Conservation (phyloP, 2,888 invertebrate species). For the Drosophila nr. perissopoda region DNA sequence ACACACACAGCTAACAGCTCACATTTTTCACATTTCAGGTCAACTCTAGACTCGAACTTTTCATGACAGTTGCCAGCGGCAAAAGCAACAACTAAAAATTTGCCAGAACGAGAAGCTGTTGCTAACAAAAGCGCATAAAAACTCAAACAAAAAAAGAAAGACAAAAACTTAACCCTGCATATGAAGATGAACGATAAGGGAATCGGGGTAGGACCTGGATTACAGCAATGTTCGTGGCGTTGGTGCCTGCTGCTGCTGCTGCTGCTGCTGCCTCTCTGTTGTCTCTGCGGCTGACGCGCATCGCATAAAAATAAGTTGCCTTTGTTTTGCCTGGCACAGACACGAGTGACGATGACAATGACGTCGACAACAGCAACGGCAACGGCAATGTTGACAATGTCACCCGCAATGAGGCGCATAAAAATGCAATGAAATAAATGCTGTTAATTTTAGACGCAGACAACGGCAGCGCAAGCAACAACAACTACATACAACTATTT, state of each 20-base stretch:
- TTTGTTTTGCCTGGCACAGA: constrained; percentile 59
- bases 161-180: constrained; percentile 64
- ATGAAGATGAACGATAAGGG: constrained; percentile 23
- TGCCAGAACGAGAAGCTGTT: constrained; percentile 48
- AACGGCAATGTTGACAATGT: constrained; percentile 32
- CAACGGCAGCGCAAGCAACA: constrained; percentile 17
- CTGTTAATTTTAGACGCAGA: constrained; percentile 74
- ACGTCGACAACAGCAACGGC: neutral
- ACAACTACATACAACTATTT: constrained; percentile 29
- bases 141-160: constrained; percentile 6
- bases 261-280: constrained; percentile 14
- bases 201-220: neutral
- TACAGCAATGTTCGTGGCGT: neutral
- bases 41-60: constrained; percentile 75
- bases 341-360: constrained; percentile 31
- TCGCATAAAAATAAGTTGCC: constrained; percentile 78
- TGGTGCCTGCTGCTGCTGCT: constrained; percentile 1
- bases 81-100: constrained; percentile 44
- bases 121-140: constrained; percentile 74
- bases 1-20: constrained; percentile 25
- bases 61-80: constrained; percentile 71
- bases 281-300: constrained; percentile 68
- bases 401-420: constrained; percentile 56
- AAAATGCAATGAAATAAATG: constrained; percentile 77
- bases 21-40: constrained; percentile 67